Conservation (phyloP, 2,888 invertebrate genomes). For the Selenia dentaria region DNA sequence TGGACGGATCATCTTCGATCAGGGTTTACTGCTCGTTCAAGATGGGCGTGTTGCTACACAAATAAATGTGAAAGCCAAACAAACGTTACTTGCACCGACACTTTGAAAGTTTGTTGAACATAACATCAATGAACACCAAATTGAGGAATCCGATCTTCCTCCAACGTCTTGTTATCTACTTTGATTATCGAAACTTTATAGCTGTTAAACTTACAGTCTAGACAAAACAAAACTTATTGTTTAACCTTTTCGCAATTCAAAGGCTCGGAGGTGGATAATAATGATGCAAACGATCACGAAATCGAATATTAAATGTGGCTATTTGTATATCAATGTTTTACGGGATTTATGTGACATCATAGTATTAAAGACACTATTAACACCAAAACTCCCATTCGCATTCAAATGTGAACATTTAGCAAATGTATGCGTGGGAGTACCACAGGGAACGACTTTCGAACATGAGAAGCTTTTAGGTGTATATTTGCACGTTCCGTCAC, state of each 20-base stretch:
- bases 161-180: slow-evolving; percentile 15
- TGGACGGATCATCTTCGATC: slow-evolving; percentile 63
- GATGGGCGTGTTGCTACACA: slow-evolving; percentile 35
- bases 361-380: slow-evolving; percentile 26
- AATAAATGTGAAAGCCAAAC: slow-evolving; percentile 32
- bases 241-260: too few species aligned
- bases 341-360: slow-evolving; percentile 23
- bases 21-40: slow-evolving; percentile 60
- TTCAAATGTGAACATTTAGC: slow-evolving; percentile 28
- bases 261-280: too few species aligned
- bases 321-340: slow-evolving; percentile 24
- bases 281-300: not conserved
- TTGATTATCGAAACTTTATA: slow-evolving; percentile 20
- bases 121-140: slow-evolving; percentile 17
- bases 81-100: slow-evolving; percentile 25
- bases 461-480: slow-evolving; percentile 20
- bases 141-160: slow-evolving; percentile 16
- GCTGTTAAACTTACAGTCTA: slow-evolving; percentile 6
- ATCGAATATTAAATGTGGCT: slow-evolving; percentile 2
- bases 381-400: slow-evolving; percentile 20
- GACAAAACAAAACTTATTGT: not conserved
- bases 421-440: slow-evolving; percentile 31
- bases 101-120: slow-evolving; percentile 19
- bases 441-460: slow-evolving; percentile 13
- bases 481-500: slow-evolving; percentile 10